Base-by-base conservation (phyloP, 2,797 vertebrate genomes). In the Anableps anableps region DNA sequence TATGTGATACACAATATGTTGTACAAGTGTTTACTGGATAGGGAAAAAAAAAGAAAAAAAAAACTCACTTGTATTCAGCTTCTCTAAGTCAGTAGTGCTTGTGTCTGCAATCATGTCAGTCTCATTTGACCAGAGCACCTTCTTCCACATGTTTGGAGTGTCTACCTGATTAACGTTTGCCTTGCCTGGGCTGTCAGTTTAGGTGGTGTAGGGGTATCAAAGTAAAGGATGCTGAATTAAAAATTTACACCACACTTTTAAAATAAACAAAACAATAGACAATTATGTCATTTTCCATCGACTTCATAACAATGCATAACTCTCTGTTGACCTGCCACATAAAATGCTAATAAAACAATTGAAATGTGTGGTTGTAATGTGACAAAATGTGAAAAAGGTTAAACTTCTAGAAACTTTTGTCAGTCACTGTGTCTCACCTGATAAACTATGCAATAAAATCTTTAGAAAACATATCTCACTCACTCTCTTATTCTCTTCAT, bases 391-490 rank as follows among this genome's bases (percentile, higher is more conserved):
- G 62, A 38, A 41, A 11, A 64, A 68, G 36, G 23, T 45, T 45
- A 45, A 71, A 45, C 21, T 45, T 29, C 1, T 29, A 29, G 17
- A 71, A 29, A 47, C 43, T 47, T 71, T 71, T 45, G 13, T 13
- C 8, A 71, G n/a, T 8, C 68, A 29, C 11, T 16, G 11, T 29
- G 60, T 43, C 60, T 80, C 26, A 31, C 6, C 10, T 68, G 50
- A 80, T 55, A 53, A 75, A 75, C n/a, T 34, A 38, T 62, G 29
- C 21, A 77, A 53, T 68, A 47, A 48, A 45, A 31, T 55, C n/a
- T 53, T 47, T 7, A 34, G 11, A 14, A 53, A 79, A 73, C 31
- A 43, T 41, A 11, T 43, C 29, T 47, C 1, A 55, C 72, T 31
- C 13, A 31, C 26, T 43, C 50, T 60, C 26, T 1, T 38, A 23